Evolutionary conservation across 2,113 vertebrate species (phyloP), one percentile per base, ranked within the genome.

Genomic region (Apus apus): DNA sequence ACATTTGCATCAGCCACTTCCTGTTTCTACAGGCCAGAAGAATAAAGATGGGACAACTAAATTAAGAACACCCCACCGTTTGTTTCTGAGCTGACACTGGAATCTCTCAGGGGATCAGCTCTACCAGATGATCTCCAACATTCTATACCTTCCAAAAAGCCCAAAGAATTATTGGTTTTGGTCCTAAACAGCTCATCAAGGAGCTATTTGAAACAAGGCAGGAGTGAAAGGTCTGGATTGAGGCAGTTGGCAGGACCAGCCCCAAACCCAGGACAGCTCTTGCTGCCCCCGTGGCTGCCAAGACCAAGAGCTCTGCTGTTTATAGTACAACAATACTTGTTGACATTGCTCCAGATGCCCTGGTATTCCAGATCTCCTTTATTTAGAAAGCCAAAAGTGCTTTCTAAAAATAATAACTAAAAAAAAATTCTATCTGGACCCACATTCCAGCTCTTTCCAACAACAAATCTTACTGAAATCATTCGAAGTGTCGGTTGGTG

Each of bases 61-160:
- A 95, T 90, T 96, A 89, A 76, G 96, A 87, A 96, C 95, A 94
- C 71, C 58, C 87, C 95, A 91, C 85, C 80, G 85, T 83, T 91
- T 91, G 89, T 94, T 94, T 92, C 91, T 74, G 88, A 90, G 79
- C 85, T 91, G 94, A 95, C 96, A 91, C 71, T 20, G 89, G 84
- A 29, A 76, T 82, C 88, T 89, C 94, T 96, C 93, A 79, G 43
- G 91, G 93, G 94, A 97, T 15, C 78, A 74, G 87, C 85, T 43
- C 40, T 83, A 80, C 60, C 89, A 77, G 85, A 91, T 93, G 46
- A 94, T 65, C 93, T 70, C 90, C 51, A 89, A 70, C 51, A 13
- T 83, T 85, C 12, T 80, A 7, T 34, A 74, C 70, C 89, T 80
- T 92, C 81, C 82, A 40, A 91, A 94, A 95, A 48, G 62, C 67